phyloP scores from a whole-genome alignment of 2,113 vertebrate genomes.

The Polypterus senegalus region DNA sequence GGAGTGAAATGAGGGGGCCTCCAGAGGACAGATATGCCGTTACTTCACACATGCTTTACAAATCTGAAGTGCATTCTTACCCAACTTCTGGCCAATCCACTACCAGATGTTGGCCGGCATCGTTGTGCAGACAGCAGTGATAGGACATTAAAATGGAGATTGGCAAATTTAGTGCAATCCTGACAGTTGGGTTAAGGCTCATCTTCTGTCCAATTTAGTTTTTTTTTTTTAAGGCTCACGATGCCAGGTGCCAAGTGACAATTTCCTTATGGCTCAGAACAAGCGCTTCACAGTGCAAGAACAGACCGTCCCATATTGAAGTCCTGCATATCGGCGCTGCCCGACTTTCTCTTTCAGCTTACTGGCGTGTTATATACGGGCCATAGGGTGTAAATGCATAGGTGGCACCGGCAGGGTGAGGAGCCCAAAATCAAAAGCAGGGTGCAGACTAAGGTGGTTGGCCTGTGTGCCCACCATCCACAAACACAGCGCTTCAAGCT shows the following conservation, averaged over 20 bases:
- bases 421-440: too few species aligned
- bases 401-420: too few species aligned
- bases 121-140: slow-evolving; percentile 69
- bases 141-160: slow-evolving; percentile 71
- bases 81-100: slow-evolving; percentile 65
- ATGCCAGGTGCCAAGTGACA: neutral
- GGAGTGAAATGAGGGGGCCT: slow-evolving; percentile 73
- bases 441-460: too few species aligned
- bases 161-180: slow-evolving; percentile 75
- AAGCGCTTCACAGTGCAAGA: too few species aligned
- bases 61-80: slow-evolving; percentile 65
- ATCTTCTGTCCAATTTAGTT: neutral
- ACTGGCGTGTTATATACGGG: too few species aligned
- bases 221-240: neutral
- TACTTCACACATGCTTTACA: slow-evolving; percentile 71
- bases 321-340: too few species aligned
- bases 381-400: too few species aligned
- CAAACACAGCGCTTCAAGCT: too few species aligned
- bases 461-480: too few species aligned
- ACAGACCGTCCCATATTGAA: too few species aligned
- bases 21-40: slow-evolving; percentile 55
- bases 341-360: too few species aligned
- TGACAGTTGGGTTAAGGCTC: slow-evolving; percentile 53
- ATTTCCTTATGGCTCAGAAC: neutral
- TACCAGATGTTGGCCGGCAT: slow-evolving; percentile 72